These are phyloP conservation scores for Drosophila dives DNA, from an alignment of 2,888 invertebrate genomes.

Conservation along the genomic window DNA sequence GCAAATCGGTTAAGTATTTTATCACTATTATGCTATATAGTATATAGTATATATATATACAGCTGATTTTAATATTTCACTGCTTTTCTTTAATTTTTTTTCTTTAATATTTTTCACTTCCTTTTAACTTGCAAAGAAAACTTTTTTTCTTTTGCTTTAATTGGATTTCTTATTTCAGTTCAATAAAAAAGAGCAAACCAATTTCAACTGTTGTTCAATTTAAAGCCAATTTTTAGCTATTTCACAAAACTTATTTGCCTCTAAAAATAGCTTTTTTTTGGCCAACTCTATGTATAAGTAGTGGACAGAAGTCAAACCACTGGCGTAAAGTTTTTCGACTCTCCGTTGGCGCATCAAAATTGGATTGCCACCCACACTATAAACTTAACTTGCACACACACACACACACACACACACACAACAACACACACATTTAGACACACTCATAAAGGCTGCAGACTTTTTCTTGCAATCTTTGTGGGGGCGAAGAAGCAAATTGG, in stretches of 20 bases:
- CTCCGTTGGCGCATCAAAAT: conserved; percentile 63
- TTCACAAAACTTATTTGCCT: neutral
- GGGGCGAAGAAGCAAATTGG: neutral
- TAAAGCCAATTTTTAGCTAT: neutral
- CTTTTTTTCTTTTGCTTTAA: neutral
- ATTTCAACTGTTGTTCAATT: neutral
- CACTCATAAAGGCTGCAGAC: neutral
- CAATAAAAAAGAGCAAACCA: neutral
- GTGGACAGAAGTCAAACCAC: conserved; percentile 45
- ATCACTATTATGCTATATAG: no score
- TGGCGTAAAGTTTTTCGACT: conserved; percentile 38
- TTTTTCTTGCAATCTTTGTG: neutral
- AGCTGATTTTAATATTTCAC: neutral
- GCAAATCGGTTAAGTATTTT: no score
- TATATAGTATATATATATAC: neutral
- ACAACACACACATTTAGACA: neutral
- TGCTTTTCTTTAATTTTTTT: neutral
- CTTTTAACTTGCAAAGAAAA: neutral
- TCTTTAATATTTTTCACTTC: neutral
- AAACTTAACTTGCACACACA: neutral
- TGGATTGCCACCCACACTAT: conserved; percentile 66
- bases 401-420: neutral
- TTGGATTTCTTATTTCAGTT: neutral
- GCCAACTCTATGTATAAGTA: neutral
- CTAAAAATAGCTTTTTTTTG: conserved; percentile 5